A percentile compares a stretch with the other conserved stretches of the same genome.
phyloP scores from a whole-genome alignment of 2,113 vertebrate genomes.

The Glaucidium brasilianum region DNA sequence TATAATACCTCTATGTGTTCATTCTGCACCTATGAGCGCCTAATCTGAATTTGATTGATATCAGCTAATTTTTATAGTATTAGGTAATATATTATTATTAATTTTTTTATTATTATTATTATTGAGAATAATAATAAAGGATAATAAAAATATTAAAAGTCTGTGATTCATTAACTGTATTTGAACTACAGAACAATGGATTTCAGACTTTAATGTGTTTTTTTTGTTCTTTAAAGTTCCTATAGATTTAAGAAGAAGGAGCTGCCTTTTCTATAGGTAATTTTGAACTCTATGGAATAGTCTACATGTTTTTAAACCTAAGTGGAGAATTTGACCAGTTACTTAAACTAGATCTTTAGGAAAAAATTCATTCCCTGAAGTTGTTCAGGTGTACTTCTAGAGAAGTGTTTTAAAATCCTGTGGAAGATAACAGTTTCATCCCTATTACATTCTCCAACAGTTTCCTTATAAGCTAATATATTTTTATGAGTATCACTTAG shows the following conservation, averaged over 20 bases:
- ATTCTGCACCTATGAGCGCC: neutral
- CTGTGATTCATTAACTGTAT: neutral
- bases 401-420: conserved; percentile 17
- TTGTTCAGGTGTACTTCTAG: conserved; percentile 11
- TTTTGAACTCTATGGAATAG: neutral
- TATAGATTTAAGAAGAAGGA: neutral
- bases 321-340: neutral
- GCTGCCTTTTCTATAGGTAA: neutral
- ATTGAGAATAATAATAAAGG: neutral
- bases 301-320: neutral
- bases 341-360: neutral
- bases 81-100: neutral
- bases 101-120: neutral
- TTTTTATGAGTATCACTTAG: conserved; percentile 63
- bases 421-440: conserved; percentile 10
- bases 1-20: neutral
- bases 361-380: neutral
- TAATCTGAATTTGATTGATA: neutral
- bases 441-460: conserved; percentile 14
- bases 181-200: neutral
- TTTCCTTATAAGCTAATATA: conserved; percentile 57
- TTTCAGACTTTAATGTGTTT: neutral
- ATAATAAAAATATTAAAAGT: neutral
- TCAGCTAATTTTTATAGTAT: neutral
- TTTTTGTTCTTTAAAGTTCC: neutral